Evolutionary conservation across 2,797 vertebrate genomes (phyloP), one percentile per base, ranked within the genome.

Genomic region (Squalus acanthias): DNA sequence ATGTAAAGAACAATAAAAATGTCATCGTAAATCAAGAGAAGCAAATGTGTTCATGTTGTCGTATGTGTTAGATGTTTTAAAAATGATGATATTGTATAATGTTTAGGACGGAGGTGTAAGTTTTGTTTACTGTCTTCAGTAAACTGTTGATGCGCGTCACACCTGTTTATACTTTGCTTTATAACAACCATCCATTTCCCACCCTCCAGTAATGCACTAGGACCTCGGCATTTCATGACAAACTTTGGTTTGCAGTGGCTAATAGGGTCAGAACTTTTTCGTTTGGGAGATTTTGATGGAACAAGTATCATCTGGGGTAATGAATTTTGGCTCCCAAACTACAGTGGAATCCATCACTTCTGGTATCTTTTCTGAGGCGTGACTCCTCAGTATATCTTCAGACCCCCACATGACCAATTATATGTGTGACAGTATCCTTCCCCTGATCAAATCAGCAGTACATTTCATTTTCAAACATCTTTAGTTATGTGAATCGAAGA

Each of bases 81-180:
- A 63, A 29, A n/a, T 65, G 89, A 92, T 89, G 46, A 24, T 29
- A 91, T 91, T 91, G 29, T 8, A 65, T 93, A 93, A 93, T 26
- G 65, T 93, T 85, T 46, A 50, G 65, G 20, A 10, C n/a, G n/a
- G n/a, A 26, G n/a, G 91, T 93, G 65, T 93, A 69, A 46, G 65
- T 67, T 93, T 67, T 93, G 39, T 93, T 93, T 93, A 67, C 65
- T 93, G 65, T 46, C 65, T 93, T 46, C 20, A 93, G 91, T 93
- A 69, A 69, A 69, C n/a, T 69, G 91, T 69, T 93, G 65, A 69
- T 24, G 91, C 3, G n/a, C n/a, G 22, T 93, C 91, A 93, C n/a
- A 46, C 91, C 91, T 69, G 57, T 93, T 93, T 93, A 93, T 39
- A 69, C 22, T 46, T 67, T 67, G 63, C 15, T 89, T 89, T 57